These are phyloP conservation scores for Brachypalpus laphriformis DNA, from an alignment of 2,888 invertebrate genomes.

Conservation along the genomic window DNA sequence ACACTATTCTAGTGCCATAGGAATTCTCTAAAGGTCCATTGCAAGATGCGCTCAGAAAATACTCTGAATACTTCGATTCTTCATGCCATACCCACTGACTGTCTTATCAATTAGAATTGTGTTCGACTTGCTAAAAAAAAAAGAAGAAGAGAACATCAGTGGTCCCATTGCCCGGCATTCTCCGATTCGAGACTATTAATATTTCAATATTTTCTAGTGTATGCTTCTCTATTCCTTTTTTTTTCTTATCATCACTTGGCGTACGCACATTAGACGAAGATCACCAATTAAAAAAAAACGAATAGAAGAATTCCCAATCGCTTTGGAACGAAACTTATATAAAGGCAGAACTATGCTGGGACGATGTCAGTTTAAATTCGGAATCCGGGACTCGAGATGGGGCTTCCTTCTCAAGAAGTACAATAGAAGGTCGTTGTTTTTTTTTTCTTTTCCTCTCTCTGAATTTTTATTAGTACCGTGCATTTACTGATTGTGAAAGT, in stretches of 20 bases:
- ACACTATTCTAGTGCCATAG: conserved; percentile 53
- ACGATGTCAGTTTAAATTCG: conserved; percentile 65
- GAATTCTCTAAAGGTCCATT: conserved; percentile 21
- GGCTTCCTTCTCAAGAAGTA: conserved; percentile 48
- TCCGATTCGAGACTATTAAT: conserved; percentile 49
- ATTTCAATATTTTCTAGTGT: conserved; percentile 60
- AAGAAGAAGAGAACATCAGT: conserved; percentile 47
- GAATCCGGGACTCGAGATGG: conserved; percentile 70
- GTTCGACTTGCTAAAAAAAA: conserved; percentile 49
- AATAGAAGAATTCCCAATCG: conserved; percentile 28
- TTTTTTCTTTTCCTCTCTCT: background rate
- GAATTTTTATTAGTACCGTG: conserved; percentile 1
- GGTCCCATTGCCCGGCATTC: conserved; percentile 27
- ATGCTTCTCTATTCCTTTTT: conserved; percentile 30
- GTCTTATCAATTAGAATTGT: conserved; percentile 67
- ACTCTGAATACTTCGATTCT: conserved; percentile 29
- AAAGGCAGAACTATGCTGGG: conserved; percentile 50
- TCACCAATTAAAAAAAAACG: conserved; percentile 47
- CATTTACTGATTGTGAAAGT: conserved; percentile 15
- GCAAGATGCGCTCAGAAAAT: conserved; percentile 3
- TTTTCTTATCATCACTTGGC: conserved; percentile 65
- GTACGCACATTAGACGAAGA: conserved; percentile 61
- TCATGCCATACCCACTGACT: conserved; percentile 26
- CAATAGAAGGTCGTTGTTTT: conserved; percentile 34
- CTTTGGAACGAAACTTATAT: conserved; percentile 64